These are phyloP conservation scores for Drosophila albomicans DNA, from an alignment of 1,140 invertebrate species.

Conservation along the genomic window DNA sequence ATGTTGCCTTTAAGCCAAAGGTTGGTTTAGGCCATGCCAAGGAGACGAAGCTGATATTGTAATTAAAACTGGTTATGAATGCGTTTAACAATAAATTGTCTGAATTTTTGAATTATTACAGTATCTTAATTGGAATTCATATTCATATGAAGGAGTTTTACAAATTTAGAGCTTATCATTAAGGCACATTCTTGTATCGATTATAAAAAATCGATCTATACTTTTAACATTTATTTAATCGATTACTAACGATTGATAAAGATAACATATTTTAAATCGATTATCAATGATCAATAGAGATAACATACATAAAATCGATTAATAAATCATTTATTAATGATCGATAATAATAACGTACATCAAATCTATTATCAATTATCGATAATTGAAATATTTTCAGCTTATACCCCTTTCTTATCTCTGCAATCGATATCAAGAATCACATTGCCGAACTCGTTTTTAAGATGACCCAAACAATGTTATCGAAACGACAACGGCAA, in stretches of 20 bases:
- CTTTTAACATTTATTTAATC: neutral
- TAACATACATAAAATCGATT: no score
- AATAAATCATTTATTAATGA: no score
- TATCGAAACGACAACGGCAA: conserved; percentile 10
- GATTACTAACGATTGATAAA: neutral
- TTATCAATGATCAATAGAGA: no score
- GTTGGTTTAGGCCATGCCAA: neutral
- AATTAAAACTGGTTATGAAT: neutral
- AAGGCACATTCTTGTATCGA: no score
- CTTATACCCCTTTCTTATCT: no score
- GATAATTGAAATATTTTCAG: no score
- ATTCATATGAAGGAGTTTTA: neutral
- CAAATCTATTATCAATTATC: no score
- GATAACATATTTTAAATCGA: no score
- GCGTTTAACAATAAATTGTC: neutral
- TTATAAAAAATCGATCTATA: no score
- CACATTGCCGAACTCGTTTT: neutral
- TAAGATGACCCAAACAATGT: conserved; percentile 11
- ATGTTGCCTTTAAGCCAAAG: conserved; percentile 4
- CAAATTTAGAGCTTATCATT: no score
- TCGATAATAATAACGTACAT: no score
- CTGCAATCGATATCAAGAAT: conserved; percentile 11
- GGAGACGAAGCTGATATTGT: neutral
- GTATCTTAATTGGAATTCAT: neutral
- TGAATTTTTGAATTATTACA: neutral